phyloP scores from a whole-genome alignment of 2,797 vertebrate species.

The Acanthurus tractus region DNA sequence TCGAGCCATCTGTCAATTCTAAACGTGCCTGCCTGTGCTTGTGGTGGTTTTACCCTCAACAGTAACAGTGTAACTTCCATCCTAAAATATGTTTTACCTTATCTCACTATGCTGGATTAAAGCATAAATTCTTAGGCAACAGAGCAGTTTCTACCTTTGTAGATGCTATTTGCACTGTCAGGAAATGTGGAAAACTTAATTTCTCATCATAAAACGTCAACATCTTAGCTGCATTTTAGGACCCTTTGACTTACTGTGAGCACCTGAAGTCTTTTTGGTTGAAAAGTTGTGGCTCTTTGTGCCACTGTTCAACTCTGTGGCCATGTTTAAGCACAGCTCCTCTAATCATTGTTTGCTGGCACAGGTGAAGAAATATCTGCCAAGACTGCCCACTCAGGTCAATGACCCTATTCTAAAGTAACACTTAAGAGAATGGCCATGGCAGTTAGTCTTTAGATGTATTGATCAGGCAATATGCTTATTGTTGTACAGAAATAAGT shows the following conservation, averaged over 20 bases:
- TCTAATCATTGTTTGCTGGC: constrained; percentile 44
- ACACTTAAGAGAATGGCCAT: constrained; percentile 45
- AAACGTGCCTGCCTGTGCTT: constrained; percentile 40
- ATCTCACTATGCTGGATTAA: constrained; percentile 1
- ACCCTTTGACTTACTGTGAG: background rate
- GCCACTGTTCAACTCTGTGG: background rate
- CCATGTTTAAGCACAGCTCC: constrained; percentile 22
- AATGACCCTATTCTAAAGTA: constrained; percentile 54
- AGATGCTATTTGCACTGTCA: background rate
- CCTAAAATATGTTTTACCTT: constrained; percentile 9
- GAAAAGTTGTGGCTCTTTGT: background rate
- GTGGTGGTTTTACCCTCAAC: constrained; percentile 26
- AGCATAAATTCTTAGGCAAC: background rate
- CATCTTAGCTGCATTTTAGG: background rate
- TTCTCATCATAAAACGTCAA: background rate
- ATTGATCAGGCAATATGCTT: constrained; percentile 53
- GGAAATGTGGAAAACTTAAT: background rate
- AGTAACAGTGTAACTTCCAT: constrained; percentile 25
- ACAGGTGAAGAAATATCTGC: constrained; percentile 37
- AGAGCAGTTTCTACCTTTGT: background rate
- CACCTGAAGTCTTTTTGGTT: background rate
- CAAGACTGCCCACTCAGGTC: constrained; percentile 35
- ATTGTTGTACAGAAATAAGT: constrained; percentile 46
- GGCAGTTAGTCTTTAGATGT: constrained; percentile 46
- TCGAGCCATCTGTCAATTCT: constrained; percentile 68